phyloP scores from a whole-genome alignment of 35 echinoderm and acorn worm species.

The Apostichopus japonicus region DNA sequence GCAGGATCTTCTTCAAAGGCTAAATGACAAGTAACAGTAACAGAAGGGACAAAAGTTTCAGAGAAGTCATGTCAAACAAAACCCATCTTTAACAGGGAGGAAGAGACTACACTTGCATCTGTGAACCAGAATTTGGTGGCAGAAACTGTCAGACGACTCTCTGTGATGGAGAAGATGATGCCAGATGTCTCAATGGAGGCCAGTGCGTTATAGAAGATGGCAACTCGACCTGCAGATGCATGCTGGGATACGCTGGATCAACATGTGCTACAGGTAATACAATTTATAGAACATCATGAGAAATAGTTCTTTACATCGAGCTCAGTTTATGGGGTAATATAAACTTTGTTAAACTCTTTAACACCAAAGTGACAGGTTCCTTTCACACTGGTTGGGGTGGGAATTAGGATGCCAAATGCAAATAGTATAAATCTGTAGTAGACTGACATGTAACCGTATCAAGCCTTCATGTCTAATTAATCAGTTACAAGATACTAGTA shows the following conservation, averaged over 20 bases:
- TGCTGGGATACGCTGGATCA: slow-evolving; percentile 81
- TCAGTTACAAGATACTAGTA: too few species aligned
- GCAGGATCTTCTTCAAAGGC: too few species aligned
- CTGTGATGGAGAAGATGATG: slow-evolving; percentile 40
- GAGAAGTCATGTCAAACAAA: too few species aligned
- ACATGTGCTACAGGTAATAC: slow-evolving; percentile 76
- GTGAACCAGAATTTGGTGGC: slow-evolving; percentile 58
- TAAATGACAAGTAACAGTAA: too few species aligned
- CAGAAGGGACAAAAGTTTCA: too few species aligned
- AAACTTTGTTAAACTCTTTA: too few species aligned
- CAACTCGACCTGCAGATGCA: slow-evolving; percentile 73
- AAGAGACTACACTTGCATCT: slow-evolving; percentile 65
- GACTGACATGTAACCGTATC: too few species aligned
- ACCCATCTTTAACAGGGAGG: slow-evolving; percentile 50
- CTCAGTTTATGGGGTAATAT: too few species aligned
- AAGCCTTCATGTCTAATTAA: too few species aligned
- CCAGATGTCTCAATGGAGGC: slow-evolving; percentile 68
- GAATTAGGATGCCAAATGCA: not conserved
- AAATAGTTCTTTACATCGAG: not conserved
- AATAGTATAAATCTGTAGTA: not conserved
- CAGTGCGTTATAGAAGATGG: slow-evolving; percentile 54
- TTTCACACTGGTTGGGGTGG: too few species aligned
- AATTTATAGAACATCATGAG: not conserved
- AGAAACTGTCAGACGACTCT: slow-evolving; percentile 70
- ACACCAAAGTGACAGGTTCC: too few species aligned